Base-by-base conservation (phyloP, 1,140 invertebrate genomes). In the Ceratina australensis region DNA sequence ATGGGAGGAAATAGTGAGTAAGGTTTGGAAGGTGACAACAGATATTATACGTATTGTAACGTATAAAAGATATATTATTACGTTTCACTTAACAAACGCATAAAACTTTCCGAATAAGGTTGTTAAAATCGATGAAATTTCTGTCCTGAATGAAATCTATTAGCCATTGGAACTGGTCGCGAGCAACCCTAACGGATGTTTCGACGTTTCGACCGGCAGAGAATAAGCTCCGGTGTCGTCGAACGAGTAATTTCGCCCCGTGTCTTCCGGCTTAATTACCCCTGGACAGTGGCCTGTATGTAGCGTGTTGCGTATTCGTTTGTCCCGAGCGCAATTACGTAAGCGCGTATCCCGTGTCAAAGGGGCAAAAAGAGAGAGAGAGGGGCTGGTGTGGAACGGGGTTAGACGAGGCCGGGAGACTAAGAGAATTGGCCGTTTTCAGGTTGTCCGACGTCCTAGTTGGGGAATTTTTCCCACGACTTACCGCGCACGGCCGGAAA, bases 311-410 rank as follows among this genome's bases (percentile, higher is more conserved):
- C 50, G 49, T 56, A 20, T 68, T 56, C 65, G 65, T 68, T 68
- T 68, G 65, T 54, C 49, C 65, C 65, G 65, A 13, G 22, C n/a
- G 49, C 65, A 68, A 68, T 68, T 68, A 68, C 65, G 52, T 54
- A 54, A 54, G 49, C 65, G 49, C 26, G 12, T 67, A 68, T 68
- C 26, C 50, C 65, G 49, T 54, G 49, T 68, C 65, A 68, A 68
- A 67, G 47, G 65, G 12, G 0, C 18, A 22, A 16, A 50, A 50
- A 66, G 47, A 50, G 64, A 16, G 2, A 42, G 5, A 5, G 2
- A 42, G 5, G 3, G 16, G 3, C 10, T 42, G 3, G 3, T 0
- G 0, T 10, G 4, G 10, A 26, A 18, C 1, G 33, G n/a, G 33
- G 33, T 42, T 42, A 42, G 33, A 10, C 33, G 5, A 42, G n/a